A percentile compares a stretch with the other conserved stretches of the same genome.
These are phyloP conservation scores for Miltochrista miniata DNA, from an alignment of 2,888 invertebrate species.

Conservation along the genomic window DNA sequence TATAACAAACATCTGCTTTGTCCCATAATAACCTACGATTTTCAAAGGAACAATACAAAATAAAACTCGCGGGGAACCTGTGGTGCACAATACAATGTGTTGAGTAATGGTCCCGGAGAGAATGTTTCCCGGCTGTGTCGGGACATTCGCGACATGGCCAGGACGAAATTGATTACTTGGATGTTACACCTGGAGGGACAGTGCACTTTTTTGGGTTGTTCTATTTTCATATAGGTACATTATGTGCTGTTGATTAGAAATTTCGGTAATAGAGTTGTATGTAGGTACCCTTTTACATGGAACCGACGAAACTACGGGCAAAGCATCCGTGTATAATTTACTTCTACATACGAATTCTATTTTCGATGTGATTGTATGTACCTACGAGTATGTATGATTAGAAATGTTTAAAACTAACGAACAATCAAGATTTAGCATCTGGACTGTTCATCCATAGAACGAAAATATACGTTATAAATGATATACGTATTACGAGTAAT, in stretches of 20 bases:
- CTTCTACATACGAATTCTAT: too few relatives aligned
- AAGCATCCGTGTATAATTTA: too few relatives aligned
- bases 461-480: too few relatives aligned
- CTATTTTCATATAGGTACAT: background rate
- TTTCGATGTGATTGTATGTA: too few relatives aligned
- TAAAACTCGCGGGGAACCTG: slow-evolving; percentile 31
- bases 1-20: slow-evolving; percentile 38
- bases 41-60: slow-evolving; percentile 40
- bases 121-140: slow-evolving; percentile 29
- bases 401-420: too few relatives aligned
- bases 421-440: too few relatives aligned
- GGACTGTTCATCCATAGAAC: too few relatives aligned
- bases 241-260: background rate
- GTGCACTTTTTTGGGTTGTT: slow-evolving; percentile 32
- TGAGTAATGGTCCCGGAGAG: slow-evolving; percentile 42
- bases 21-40: slow-evolving; percentile 27
- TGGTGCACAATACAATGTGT: slow-evolving; percentile 36
- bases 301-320: too few relatives aligned
- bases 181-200: slow-evolving; percentile 29
- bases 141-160: slow-evolving; percentile 21
- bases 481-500: too few relatives aligned
- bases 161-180: slow-evolving; percentile 33
- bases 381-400: too few relatives aligned
- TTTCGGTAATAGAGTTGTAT: background rate
- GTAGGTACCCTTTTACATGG: too few relatives aligned